Percentiles rank a stretch among this genome's conserved stretches.
Evolutionary conservation across 2,113 vertebrate species (phyloP).

Genomic region (Dipodomys spectabilis): DNA sequence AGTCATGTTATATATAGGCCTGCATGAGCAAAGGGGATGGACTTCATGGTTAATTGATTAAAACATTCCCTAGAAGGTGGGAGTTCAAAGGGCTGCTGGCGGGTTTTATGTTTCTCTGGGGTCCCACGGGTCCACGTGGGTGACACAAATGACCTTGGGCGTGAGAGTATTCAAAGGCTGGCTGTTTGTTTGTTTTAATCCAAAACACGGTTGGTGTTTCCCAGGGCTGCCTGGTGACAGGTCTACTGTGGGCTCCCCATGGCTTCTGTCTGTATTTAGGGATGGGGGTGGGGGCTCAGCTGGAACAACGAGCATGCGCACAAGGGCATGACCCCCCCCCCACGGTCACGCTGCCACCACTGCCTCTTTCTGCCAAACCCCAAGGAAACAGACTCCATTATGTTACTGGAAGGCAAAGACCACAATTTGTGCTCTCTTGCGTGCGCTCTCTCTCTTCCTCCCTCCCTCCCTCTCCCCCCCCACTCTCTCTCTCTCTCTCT

Average conservation of each 20-base stretch:
- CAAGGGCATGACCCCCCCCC: slow-evolving; percentile 70
- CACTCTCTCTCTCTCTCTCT: background rate
- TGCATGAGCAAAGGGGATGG: slow-evolving; percentile 85
- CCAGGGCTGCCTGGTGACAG: slow-evolving; percentile 73
- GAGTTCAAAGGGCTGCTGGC: slow-evolving; percentile 89
- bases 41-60: slow-evolving; percentile 93
- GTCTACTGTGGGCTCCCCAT: slow-evolving; percentile 63
- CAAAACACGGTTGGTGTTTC: slow-evolving; percentile 81
- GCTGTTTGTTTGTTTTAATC: slow-evolving; percentile 82
- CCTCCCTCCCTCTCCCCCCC: background rate
- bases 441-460: background rate
- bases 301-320: background rate
- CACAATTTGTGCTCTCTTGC: slow-evolving; percentile 21
- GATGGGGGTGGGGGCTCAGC: background rate
- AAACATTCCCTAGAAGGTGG: slow-evolving; percentile 88
- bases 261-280: background rate
- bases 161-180: slow-evolving; percentile 80
- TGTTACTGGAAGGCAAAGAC: slow-evolving; percentile 76
- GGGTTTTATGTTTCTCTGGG: slow-evolving; percentile 87
- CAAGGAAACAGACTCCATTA: slow-evolving; percentile 66
- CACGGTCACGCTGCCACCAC: slow-evolving; percentile 61
- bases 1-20: slow-evolving; percentile 86
- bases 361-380: slow-evolving; percentile 75
- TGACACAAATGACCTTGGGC: slow-evolving; percentile 86
- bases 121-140: slow-evolving; percentile 80